These are phyloP conservation scores for Speoplatyrhinus poulsoni DNA, from an alignment of 2,113 vertebrate species.

Conservation along the genomic window DNA sequence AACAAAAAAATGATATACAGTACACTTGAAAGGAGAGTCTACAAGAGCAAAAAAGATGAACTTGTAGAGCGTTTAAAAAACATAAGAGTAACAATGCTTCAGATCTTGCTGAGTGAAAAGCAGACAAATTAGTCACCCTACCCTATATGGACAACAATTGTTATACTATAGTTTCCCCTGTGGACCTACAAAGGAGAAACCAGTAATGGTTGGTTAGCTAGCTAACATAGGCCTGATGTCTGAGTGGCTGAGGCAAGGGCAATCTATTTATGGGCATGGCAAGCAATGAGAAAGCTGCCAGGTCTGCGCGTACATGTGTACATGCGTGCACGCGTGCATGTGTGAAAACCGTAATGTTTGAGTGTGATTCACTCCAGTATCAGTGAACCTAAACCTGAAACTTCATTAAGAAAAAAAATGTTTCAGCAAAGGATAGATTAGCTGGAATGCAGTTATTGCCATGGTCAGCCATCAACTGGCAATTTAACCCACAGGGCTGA, in stretches of 20 bases:
- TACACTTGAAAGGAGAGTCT: no score
- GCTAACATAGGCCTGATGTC: constrained; percentile 43
- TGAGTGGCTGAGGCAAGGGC: constrained; percentile 45
- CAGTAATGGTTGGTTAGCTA: constrained; percentile 48
- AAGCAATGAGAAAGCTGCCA: constrained; percentile 35
- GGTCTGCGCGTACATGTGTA: constrained; percentile 23
- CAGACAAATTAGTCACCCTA: constrained; percentile 25
- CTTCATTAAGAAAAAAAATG: neutral
- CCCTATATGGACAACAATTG: neutral
- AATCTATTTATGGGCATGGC: constrained; percentile 47
- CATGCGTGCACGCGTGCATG: constrained; percentile 17
- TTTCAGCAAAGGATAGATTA: neutral
- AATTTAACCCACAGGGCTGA: neutral
- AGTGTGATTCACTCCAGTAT: constrained; percentile 14
- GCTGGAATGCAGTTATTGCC: neutral
- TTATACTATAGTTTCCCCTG: neutral
- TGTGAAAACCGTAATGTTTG: neutral
- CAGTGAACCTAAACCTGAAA: neutral
- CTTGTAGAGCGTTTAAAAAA: no score
- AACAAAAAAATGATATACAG: no score
- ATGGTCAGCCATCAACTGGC: neutral
- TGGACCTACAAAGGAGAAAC: constrained; percentile 35
- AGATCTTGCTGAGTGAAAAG: neutral
- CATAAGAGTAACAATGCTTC: neutral
- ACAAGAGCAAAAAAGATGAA: no score